These are phyloP conservation scores for Ceratina australensis DNA, from an alignment of 1,140 invertebrate species.

Conservation along the genomic window DNA sequence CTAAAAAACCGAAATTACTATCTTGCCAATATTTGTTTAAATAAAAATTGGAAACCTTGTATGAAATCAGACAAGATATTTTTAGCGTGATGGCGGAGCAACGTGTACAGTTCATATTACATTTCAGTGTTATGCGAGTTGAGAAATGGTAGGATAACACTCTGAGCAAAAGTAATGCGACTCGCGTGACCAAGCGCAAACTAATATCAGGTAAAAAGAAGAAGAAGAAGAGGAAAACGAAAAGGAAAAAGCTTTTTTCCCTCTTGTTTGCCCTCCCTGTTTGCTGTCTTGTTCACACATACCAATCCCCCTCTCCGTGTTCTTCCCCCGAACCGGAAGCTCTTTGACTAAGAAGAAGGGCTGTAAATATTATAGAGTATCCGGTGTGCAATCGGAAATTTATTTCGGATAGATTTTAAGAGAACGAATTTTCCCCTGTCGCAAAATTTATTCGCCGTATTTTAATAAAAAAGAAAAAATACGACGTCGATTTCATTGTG, in stretches of 20 bases:
- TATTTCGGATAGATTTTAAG: not conserved
- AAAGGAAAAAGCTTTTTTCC: not conserved
- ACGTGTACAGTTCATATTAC: too few relatives aligned
- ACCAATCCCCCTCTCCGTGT: constrained; percentile 2
- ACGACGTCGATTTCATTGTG: not conserved
- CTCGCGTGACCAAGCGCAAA: constrained; percentile 5
- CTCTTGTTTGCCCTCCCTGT: not conserved
- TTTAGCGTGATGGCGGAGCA: too few relatives aligned
- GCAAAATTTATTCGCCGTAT: too few relatives aligned
- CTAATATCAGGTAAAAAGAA: constrained; percentile 9
- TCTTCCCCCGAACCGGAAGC: constrained; percentile 6
- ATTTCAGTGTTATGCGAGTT: too few relatives aligned
- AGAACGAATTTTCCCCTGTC: too few relatives aligned
- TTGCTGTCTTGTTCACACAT: constrained; percentile 21
- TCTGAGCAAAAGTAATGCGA: not conserved
- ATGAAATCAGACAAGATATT: too few relatives aligned
- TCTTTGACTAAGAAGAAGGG: constrained; percentile 25
- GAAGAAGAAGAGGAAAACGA: not conserved
- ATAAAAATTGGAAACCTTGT: too few relatives aligned
- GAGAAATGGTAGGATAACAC: not conserved
- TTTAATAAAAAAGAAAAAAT: too few relatives aligned
- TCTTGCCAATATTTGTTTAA: too few relatives aligned
- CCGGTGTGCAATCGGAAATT: not conserved
- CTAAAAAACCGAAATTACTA: too few relatives aligned
- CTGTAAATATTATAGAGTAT: constrained; percentile 36